Evolutionary conservation across 2,113 vertebrate genomes (phyloP), one percentile per base, ranked within the genome.

Genomic region (Bagarius yarrelli): DNA sequence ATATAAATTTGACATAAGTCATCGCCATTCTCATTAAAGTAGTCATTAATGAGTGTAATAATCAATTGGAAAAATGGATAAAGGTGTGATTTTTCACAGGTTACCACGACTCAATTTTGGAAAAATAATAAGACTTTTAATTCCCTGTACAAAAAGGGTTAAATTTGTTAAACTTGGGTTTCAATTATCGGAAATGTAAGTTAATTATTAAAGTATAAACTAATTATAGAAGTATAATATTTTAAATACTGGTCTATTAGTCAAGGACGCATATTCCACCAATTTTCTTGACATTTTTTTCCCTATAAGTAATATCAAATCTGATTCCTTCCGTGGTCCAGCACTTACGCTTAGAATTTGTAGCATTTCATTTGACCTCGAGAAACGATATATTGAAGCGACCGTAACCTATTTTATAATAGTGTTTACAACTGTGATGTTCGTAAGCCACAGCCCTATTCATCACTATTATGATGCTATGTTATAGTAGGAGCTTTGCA

Each of bases 401-500:
- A 67, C 81, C 47, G 53, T 71, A 76, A 63, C 83, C 87, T 82
- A 76, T 87, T 69, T 84, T 86, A 86, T 40, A 89, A 90, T 85
- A 88, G 73, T 79, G 52, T 87, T 84, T 86, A 88, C 83, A 79
- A 85, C 76, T 67, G 86, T 78, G 25, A 78, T 80, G 78, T 88
- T 66, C 69, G 89, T 89, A 92, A 89, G 67, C 60, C 25, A 13
- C 57, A 18, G 81, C 82, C 61, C 60, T 91, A 92, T 91, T 91
- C 83, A 91, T 92, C 90, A 92, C 91, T 87, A 90, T 94, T 93
- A 92, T 91, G 91, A 91, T 87, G 87, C 59, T 32, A 63, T 90
- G 91, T 89, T 88, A 89, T 88, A 85, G 88, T 86, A 83, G 66
- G 83, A 60, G 83, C 86, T 88, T 87, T 86, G 85, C 84, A 70